Evolutionary conservation across 2,888 invertebrate species (phyloP), one percentile per base, ranked within the genome.

Genomic region (Acanthoscelides obtectus): DNA sequence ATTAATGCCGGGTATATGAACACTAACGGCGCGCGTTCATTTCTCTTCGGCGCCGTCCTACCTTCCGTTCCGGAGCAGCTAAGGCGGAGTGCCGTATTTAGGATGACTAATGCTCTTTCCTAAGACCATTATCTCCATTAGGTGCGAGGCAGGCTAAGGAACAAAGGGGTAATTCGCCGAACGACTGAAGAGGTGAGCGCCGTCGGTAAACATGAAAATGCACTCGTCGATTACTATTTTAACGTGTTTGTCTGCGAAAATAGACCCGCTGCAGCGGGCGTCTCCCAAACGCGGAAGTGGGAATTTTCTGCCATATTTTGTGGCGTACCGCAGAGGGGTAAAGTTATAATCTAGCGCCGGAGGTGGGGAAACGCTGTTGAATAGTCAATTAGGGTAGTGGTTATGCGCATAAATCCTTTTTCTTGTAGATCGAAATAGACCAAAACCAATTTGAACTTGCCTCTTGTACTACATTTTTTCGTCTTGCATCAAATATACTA

Each of bases 201-300:
- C 45, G 45, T 17, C 45, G 45, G 45, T 45, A 67, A 71, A 68
- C 73, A 67, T 21, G 69, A 68, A 22, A 69, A 69, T 72, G 74
- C 76, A 75, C 74, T 76, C 75, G 73, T 77, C 75, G 76, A 77
- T 75, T 77, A 77, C 45, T 45, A 45, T 45, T 45, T 45, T 45
- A 45, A 45, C 45, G 45, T 17, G 45, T 45, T 45, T 45, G 45
- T 45, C 45, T 45, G 45, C 45, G 45, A 45, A 45, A 45, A 45
- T 45, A 12, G 45, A 3, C 5, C 17, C 45, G 45, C 17, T 45
- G 45, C 45, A 45, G 5, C 45, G 17, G 45, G 17, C 45, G 45
- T n/a, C 3, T 45, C 45, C 45, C 45, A 17, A 45, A 12, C 12
- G 45, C 1, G 6, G 45, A 12, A 45, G n/a, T n/a, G 17, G 45